Base-by-base conservation (phyloP, 1,140 invertebrate species). In the Dendrolimus kikuchii region DNA sequence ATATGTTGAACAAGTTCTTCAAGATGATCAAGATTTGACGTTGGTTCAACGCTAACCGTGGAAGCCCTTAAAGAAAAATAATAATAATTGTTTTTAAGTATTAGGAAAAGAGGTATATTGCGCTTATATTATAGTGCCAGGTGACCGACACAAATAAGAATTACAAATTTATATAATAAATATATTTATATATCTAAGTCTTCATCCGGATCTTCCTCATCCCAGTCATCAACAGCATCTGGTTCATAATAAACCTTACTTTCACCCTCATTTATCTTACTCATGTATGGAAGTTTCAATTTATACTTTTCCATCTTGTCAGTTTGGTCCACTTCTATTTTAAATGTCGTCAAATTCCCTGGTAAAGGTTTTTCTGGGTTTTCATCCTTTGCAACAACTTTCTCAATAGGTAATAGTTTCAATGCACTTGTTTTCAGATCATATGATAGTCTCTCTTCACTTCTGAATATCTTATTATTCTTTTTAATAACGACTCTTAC, bases 191-290 rank as follows among this genome's bases (percentile, higher is more conserved):
- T 89, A 81, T 90, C 88, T 52, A 91, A 74, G 66, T 91, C 90
- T 74, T 91, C 90, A 87, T 91, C 90, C 7, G 90, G 90, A 72
- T 91, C 90, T 77, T 91, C 90, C 68, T 90, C 90, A 73, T 91
- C 90, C 89, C 89, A 91, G 64, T 90, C 90, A 74, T 90, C 90
- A 5, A 85, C 80, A 49, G 85, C 87, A 79, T 90, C 90, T 7
- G 89, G 88, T 55, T 89, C 76, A 73, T 90, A 90, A 59, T 85
- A 81, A 9, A 91, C 87, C 68, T 88, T 86, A 7, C 87, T 86
- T 47, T 84, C 75, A 9, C 82, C 81, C 50, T 81, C 77, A 70
- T 82, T 77, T 37, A 78, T 81, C 64, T 87, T 78, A 64, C 81
- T 86, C 74, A 88, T 88, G 62, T 90, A 91, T 2, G 90, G 90